Base-by-base conservation (phyloP, 1,140 invertebrate genomes). In the Zaprionus taronus region DNA sequence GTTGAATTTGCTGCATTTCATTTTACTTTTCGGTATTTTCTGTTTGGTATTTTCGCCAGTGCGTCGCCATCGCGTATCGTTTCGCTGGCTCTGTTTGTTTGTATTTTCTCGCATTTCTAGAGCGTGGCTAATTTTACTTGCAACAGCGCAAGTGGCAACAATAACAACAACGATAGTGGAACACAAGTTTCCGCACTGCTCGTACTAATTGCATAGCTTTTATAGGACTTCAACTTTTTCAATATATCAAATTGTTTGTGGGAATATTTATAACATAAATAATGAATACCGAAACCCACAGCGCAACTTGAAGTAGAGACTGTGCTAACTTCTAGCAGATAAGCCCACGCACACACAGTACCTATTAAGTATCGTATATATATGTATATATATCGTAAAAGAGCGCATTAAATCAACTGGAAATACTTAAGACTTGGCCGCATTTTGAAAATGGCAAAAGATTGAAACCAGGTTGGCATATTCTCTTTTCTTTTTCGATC, bases 381-480 rank as follows among this genome's bases (percentile, higher is more conserved):
- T 11, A 11, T 6, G 4, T 5, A 26, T 31, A 31, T 60, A 34
- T 36, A 62, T 36, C 4, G 6, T 49, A 26, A 41, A 49, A 51
- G 51, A 56, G 28, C 15, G 77, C 81, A 71, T 73, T 87, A 87
- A 87, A 89, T 87, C 83, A 87, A 79, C 83, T 74, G 83, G 57
- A 77, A 77, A 72, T 67, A 67, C 36, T 77, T 75, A 71, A 71
- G 77, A 75, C 68, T 73, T 64, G 75, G 58, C 70, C 71, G 70
- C 75, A 55, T 41, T 47, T 60, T 49, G 36, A 53, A 72, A 84
- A 80, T 57, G 73, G 68, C 9, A 47, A 47, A 17, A 47, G 17
- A 47, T 47, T 47, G 41, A 47, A 90, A 90, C 79, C 82, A 90
- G 85, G 86, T 90, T 89, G 79, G 66, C 85, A 80, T 90, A 81